Percentiles rank a stretch among this genome's conserved stretches.
Evolutionary conservation across 2,888 invertebrate genomes (phyloP).

Genomic region (Heliconius cydno): DNA sequence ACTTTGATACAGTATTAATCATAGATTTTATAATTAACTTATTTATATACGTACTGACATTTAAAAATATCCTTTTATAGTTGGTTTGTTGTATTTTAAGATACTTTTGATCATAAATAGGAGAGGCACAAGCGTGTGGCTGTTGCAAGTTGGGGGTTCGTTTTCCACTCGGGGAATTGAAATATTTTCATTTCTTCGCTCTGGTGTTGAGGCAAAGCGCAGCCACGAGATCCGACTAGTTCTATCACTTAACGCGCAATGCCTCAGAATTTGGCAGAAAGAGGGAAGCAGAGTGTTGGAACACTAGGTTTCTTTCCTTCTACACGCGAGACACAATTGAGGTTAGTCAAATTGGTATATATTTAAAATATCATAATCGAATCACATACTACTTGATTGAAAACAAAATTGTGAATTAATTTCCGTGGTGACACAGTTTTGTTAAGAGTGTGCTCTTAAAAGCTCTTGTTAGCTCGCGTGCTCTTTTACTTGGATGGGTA

Average conservation of each 20-base stretch:
- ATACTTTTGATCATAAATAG: background rate
- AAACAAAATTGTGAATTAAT: conserved; percentile 14
- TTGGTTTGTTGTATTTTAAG: background rate
- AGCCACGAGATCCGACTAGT: too few relatives aligned
- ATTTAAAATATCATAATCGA: background rate
- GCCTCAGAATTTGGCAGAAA: too few relatives aligned
- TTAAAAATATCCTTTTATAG: background rate
- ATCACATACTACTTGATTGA: background rate
- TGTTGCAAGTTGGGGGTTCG: too few relatives aligned
- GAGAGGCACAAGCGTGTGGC: too few relatives aligned
- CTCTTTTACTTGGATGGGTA: conserved; percentile 41
- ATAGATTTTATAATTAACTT: conserved; percentile 35
- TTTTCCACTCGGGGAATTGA: too few relatives aligned
- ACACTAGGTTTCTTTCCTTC: too few relatives aligned
- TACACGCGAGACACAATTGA: background rate
- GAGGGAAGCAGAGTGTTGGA: too few relatives aligned
- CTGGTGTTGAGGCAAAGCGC: too few relatives aligned
- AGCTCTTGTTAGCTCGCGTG: conserved; percentile 25
- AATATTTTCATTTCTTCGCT: too few relatives aligned
- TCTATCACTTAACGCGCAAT: too few relatives aligned
- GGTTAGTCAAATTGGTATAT: background rate
- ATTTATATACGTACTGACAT: conserved; percentile 17
- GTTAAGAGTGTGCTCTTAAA: conserved; percentile 34
- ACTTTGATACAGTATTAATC: conserved; percentile 35
- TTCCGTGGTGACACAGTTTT: conserved; percentile 37